Evolutionary conservation across 2,888 invertebrate species (phyloP).

Genomic region (Andrena haemorrhoa): DNA sequence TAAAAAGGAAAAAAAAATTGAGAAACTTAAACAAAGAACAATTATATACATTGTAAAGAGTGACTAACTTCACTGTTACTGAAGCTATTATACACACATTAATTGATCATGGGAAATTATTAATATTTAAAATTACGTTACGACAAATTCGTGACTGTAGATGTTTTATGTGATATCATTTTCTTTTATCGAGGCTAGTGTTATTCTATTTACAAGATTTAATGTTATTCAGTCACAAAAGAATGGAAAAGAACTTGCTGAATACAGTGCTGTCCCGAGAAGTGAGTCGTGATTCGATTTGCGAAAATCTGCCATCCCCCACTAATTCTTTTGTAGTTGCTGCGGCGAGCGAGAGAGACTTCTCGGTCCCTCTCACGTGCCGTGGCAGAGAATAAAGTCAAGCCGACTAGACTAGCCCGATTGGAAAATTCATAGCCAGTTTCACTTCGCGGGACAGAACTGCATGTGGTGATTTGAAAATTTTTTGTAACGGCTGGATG

Average conservation of each 20-base stretch:
- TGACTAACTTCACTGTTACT: slow-evolving; percentile 42
- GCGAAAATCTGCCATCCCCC: too few species aligned
- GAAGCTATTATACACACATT: slow-evolving; percentile 39
- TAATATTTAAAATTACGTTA: slow-evolving; percentile 33
- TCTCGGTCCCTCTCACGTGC: too few species aligned
- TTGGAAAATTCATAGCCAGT: too few species aligned
- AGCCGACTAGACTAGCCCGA: too few species aligned
- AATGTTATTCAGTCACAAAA: slow-evolving; percentile 59
- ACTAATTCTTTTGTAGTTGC: too few species aligned
- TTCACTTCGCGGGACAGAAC: too few species aligned
- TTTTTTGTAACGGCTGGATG: slow-evolving; percentile 78
- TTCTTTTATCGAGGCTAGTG: slow-evolving; percentile 66
- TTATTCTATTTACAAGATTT: slow-evolving; percentile 66
- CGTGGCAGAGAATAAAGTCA: too few species aligned
- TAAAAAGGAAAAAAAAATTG: slow-evolving; percentile 39
- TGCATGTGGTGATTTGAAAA: slow-evolving; percentile 50
- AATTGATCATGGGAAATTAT: slow-evolving; percentile 35
- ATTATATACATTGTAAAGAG: slow-evolving; percentile 41
- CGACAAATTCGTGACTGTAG: slow-evolving; percentile 44
- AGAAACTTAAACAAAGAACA: slow-evolving; percentile 30
- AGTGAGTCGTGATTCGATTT: too few species aligned
- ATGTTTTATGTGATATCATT: slow-evolving; percentile 67
- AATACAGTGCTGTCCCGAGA: slow-evolving; percentile 1
- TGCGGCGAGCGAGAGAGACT: too few species aligned
- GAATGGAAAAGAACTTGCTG: slow-evolving; percentile 68